These are phyloP conservation scores for Poecile atricapillus DNA, from an alignment of 2,113 vertebrate species.

Conservation along the genomic window DNA sequence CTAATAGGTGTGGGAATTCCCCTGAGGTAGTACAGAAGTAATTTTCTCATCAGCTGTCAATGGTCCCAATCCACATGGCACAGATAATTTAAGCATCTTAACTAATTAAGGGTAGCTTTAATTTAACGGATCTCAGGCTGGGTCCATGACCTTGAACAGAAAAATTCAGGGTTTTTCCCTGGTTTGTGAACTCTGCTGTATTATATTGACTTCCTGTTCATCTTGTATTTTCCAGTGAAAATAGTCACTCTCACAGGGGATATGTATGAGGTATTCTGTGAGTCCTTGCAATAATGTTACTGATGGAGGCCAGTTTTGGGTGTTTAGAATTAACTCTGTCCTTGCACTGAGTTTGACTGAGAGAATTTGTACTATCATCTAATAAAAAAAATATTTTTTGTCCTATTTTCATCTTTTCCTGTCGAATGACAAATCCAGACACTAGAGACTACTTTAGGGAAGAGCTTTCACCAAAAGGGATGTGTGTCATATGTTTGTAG, in stretches of 20 bases:
- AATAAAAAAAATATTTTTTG: neutral
- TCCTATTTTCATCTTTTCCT: neutral
- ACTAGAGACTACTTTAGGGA: neutral
- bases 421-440: neutral
- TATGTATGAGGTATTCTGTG: neutral
- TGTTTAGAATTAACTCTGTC: neutral
- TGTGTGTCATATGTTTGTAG: neutral
- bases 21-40: conserved; percentile 30
- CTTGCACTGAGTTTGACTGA: neutral
- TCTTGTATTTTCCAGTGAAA: neutral
- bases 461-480: neutral
- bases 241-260: neutral
- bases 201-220: neutral
- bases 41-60: conserved; percentile 63
- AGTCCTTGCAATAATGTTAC: neutral
- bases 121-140: neutral
- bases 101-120: neutral
- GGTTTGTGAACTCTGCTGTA: neutral
- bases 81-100: conserved; percentile 29
- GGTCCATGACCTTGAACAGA: conserved; percentile 28
- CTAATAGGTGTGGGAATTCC: conserved; percentile 43
- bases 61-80: conserved; percentile 2
- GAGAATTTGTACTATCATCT: neutral
- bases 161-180: neutral
- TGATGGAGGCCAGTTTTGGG: neutral